Conservation (phyloP, 64 coral and sea anemone genomes). For the Anthopleura sola region DNA sequence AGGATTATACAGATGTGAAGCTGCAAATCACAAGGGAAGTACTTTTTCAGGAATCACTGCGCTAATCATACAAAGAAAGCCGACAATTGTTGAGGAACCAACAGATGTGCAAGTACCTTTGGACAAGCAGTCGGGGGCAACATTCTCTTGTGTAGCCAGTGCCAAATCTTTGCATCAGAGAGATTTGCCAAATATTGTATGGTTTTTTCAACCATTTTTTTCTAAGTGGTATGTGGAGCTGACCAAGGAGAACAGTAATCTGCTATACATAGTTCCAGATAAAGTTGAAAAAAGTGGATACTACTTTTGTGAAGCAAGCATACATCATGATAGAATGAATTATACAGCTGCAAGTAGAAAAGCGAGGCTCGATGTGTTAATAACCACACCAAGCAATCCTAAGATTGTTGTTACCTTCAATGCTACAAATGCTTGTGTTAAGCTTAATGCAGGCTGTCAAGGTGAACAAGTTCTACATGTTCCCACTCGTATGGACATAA, state of each 20-base stretch:
- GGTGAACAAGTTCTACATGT: background rate
- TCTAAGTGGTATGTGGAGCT: background rate
- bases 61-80: slow-evolving; percentile 22
- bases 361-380: slow-evolving; percentile 35
- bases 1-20: slow-evolving; percentile 32
- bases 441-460: background rate
- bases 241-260: slow-evolving; percentile 13
- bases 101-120: background rate
- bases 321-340: background rate
- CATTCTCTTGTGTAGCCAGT: slow-evolving; percentile 30
- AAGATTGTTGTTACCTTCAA: slow-evolving; percentile 25
- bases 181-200: slow-evolving; percentile 22
- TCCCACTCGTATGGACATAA: slow-evolving; percentile 1
- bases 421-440: background rate
- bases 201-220: slow-evolving; percentile 21
- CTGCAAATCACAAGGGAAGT: slow-evolving; percentile 39
- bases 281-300: slow-evolving; percentile 18
- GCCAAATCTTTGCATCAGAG: background rate
- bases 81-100: slow-evolving; percentile 26
- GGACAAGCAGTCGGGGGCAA: background rate
- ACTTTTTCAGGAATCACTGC: slow-evolving; percentile 13
- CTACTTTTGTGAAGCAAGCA: slow-evolving; percentile 42
- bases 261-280: slow-evolving; percentile 14
- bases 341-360: background rate
- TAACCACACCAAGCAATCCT: background rate